Conservation (phyloP, 2,888 invertebrate species). For the Platycnemis pennipes region DNA sequence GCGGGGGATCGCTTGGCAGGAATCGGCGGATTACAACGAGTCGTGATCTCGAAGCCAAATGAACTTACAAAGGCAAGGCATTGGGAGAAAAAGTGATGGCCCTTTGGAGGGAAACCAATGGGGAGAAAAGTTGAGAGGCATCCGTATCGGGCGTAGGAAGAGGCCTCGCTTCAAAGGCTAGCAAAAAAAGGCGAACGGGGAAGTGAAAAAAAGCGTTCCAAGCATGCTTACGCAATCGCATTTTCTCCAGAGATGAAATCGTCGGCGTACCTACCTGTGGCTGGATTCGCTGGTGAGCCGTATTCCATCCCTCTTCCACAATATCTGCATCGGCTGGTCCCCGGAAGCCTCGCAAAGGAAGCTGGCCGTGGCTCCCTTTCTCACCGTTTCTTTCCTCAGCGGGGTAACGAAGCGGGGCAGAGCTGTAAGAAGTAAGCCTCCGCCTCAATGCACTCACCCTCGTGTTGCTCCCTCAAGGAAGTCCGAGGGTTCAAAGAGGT, state of each 20-base stretch:
- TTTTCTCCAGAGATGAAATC: neutral
- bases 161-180: neutral
- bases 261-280: conserved; percentile 70
- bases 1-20: neutral
- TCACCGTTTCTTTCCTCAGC: conserved; percentile 71
- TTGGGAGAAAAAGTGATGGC: neutral
- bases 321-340: conserved; percentile 72
- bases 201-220: neutral
- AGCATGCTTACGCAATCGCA: neutral
- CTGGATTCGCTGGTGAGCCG: conserved; percentile 70
- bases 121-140: neutral
- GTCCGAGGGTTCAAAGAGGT: neutral
- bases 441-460: neutral
- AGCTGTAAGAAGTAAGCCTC: conserved; percentile 69
- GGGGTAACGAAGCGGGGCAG: conserved; percentile 71
- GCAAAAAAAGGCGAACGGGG: neutral
- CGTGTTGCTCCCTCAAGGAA: neutral
- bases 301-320: conserved; percentile 72
- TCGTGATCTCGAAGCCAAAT: neutral
- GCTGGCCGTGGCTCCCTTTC: conserved; percentile 71
- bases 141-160: neutral
- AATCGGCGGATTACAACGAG: neutral
- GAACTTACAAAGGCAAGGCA: neutral
- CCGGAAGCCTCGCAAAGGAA: conserved; percentile 73
- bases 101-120: neutral